phyloP scores from a whole-genome alignment of 2,888 invertebrate species.

The Keiferia lycopersicella region DNA sequence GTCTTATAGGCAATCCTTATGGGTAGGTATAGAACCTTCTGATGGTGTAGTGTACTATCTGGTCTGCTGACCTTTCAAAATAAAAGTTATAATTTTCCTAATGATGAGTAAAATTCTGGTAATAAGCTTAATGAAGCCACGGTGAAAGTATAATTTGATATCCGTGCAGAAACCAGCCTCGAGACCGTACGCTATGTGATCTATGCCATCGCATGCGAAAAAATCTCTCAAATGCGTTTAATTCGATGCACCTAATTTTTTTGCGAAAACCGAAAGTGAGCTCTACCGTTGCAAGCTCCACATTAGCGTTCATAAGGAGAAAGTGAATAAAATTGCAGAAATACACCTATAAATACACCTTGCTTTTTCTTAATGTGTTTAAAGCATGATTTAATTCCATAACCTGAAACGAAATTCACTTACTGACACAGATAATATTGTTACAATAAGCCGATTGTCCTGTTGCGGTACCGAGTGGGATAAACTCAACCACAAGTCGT shows the following conservation, averaged over 20 bases:
- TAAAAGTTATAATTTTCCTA: not conserved
- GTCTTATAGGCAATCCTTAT: too few species aligned
- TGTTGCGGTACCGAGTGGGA: not conserved
- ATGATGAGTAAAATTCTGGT: not conserved
- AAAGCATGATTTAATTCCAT: not conserved
- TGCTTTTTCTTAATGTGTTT: not conserved
- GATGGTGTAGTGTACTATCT: too few species aligned
- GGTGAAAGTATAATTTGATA: not conserved
- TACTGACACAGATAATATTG: conserved; percentile 8
- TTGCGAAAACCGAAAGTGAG: conserved; percentile 9
- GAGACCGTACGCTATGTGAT: not conserved
- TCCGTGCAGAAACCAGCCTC: conserved; percentile 1
- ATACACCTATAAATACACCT: not conserved
- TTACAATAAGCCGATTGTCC: conserved; percentile 13
- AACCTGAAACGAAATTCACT: not conserved
- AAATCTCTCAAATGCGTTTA: conserved; percentile 3
- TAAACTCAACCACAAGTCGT: conserved; percentile 11
- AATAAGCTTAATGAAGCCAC: not conserved
- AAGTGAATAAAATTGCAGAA: conserved; percentile 5
- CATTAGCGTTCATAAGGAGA: conserved; percentile 3
- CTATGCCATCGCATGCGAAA: conserved; percentile 13
- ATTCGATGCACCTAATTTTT: conserved; percentile 18
- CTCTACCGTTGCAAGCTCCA: conserved; percentile 13
- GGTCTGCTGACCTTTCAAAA: not conserved
- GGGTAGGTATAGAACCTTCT: too few species aligned